Conservation (phyloP, 2,888 invertebrate genomes). For the Melipona bicolor region DNA sequence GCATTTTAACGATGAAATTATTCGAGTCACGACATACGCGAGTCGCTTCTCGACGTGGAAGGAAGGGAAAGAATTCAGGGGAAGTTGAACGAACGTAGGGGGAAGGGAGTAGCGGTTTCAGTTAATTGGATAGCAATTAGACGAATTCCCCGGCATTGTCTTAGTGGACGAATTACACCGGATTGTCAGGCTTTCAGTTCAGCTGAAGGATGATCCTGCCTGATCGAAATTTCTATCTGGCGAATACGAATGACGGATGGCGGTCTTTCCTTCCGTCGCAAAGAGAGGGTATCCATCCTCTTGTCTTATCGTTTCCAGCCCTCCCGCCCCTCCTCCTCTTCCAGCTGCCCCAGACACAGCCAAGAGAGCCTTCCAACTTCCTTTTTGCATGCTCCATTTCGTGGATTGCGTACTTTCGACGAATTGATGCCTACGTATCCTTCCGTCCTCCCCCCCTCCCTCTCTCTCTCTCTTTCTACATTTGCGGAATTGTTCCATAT, state of each 20-base stretch:
- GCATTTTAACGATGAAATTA: slow-evolving; percentile 26
- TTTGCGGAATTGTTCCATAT: slow-evolving; percentile 42
- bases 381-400: slow-evolving; percentile 72
- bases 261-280: slow-evolving; percentile 15
- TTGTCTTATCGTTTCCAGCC: slow-evolving; percentile 55
- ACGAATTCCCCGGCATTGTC: slow-evolving; percentile 46
- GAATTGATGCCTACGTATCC: slow-evolving; percentile 52
- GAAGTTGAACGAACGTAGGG: background rate
- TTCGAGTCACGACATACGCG: slow-evolving; percentile 42
- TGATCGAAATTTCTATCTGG: slow-evolving; percentile 44
- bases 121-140: slow-evolving; percentile 68
- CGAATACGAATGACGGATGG: slow-evolving; percentile 48
- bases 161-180: slow-evolving; percentile 53
- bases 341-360: slow-evolving; percentile 10
- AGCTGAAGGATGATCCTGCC: slow-evolving; percentile 40
- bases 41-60: background rate
- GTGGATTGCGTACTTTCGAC: slow-evolving; percentile 67
- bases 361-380: slow-evolving; percentile 19
- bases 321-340: slow-evolving; percentile 1
- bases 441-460: background rate
- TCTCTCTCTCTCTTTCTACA: background rate
- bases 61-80: background rate
- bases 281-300: slow-evolving; percentile 39
- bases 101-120: slow-evolving; percentile 39
- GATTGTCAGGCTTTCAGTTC: slow-evolving; percentile 31